These are phyloP conservation scores for Chaenogobius annularis DNA, from an alignment of 2,113 vertebrate genomes.

Conservation along the genomic window DNA sequence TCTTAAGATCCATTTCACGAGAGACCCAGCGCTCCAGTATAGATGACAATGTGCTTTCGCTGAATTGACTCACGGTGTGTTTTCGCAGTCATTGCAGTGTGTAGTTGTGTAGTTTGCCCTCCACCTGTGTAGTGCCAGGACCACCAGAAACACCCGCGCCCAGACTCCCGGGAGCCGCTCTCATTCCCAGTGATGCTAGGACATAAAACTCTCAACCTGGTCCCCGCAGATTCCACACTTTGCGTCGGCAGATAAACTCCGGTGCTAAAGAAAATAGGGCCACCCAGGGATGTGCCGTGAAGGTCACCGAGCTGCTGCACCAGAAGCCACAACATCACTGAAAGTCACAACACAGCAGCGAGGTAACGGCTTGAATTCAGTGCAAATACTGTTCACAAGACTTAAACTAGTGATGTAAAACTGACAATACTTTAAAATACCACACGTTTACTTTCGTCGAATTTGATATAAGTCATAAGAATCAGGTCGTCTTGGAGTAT, in stretches of 20 bases:
- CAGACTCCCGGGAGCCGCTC: slow-evolving; percentile 63
- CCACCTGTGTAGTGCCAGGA: slow-evolving; percentile 67
- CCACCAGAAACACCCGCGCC: slow-evolving; percentile 45
- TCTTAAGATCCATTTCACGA: background rate
- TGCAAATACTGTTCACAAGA: background rate
- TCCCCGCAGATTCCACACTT: slow-evolving; percentile 25
- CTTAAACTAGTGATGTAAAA: background rate
- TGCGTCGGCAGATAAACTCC: slow-evolving; percentile 10
- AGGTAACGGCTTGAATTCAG: background rate
- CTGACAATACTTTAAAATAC: background rate
- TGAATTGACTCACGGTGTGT: slow-evolving; percentile 23
- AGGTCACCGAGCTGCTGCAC: background rate
- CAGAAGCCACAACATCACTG: background rate
- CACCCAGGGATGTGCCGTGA: slow-evolving; percentile 11
- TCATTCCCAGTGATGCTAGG: slow-evolving; percentile 17
- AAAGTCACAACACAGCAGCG: background rate
- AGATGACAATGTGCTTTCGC: background rate
- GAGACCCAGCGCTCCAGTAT: background rate
- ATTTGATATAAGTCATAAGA: background rate
- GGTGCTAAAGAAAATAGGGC: slow-evolving; percentile 14
- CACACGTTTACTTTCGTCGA: background rate
- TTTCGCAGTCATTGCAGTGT: slow-evolving; percentile 36
- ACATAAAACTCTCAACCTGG: slow-evolving; percentile 53
- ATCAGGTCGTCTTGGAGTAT: background rate
- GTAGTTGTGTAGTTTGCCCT: slow-evolving; percentile 48